Base-by-base conservation (phyloP, 2,797 vertebrate species). In the Hafferia zeledoni region DNA sequence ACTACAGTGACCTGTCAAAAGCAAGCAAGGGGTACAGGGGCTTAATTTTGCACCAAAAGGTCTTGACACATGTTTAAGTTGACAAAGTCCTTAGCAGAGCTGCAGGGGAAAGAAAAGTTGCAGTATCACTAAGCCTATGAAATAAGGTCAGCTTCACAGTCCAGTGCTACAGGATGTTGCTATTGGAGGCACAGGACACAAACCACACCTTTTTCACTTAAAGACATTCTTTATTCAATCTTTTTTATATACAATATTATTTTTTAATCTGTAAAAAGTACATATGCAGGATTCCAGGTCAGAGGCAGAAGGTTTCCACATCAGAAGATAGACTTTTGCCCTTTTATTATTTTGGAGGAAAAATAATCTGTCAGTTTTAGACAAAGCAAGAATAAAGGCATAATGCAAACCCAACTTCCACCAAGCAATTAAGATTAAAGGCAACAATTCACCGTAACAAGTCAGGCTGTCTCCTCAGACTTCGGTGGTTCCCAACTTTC, bases 181-280 rank as follows among this genome's bases (percentile, higher is more conserved):
- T 59, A 24, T 12, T 39, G 35, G 65, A 93, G 44, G 33, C 39
- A 60, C 94, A 79, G 71, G 52, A 87, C 39, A 92, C 60, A 87
- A 86, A 44, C 1, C 1, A 5, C 50, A 83, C 44, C 18, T 35
- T 89, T 94, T 96, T 98, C 97, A 96, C 96, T 96, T 98, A 97
- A 98, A 98, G 97, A 97, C 97, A 97, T 97, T 97, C 96, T 98
- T 98, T 98, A 98, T 98, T 98, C 97, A 94, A 97, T 93, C 87
- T 96, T 96, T 97, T 96, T 95, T 97, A 98, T 98, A 97, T 97
- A 98, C 97, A 98, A 96, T 97, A 97, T 97, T 96, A 96, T 93
- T 94, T 98, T 90, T 97, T 94, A 94, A 96, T 97, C 94, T 97
- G 96, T 98, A 98, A 98, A 98, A 98, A 97, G 96, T 97, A 98